A percentile compares a stretch with the other conserved stretches of the same genome.
These are phyloP conservation scores for Philotrypesis tridentata DNA, from an alignment of 1,140 invertebrate species.

Conservation along the genomic window DNA sequence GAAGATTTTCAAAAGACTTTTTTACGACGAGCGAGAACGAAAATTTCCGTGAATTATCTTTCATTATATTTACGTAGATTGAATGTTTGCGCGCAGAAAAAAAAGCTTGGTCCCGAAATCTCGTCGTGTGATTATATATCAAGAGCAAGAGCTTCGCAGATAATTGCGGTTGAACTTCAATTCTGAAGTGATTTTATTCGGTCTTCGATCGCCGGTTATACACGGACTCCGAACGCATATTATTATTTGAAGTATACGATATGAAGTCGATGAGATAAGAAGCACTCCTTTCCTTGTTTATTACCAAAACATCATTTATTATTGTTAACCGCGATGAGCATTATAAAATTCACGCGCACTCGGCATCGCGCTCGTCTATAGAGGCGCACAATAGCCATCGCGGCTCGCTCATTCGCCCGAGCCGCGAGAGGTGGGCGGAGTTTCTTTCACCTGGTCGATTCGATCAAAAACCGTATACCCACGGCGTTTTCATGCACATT, in stretches of 20 bases:
- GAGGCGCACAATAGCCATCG: slow-evolving; percentile 41
- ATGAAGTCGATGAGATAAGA: slow-evolving; percentile 4
- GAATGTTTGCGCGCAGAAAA: not conserved
- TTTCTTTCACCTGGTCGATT: slow-evolving; percentile 44
- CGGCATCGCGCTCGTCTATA: not conserved
- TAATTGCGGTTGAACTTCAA: slow-evolving; percentile 12
- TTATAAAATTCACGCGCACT: slow-evolving; percentile 14
- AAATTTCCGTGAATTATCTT: not conserved
- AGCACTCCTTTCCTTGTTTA: not conserved
- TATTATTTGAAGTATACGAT: not conserved
- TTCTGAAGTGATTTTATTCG: not conserved
- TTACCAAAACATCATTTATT: not conserved
- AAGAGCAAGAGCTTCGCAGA: not conserved
- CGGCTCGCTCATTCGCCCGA: slow-evolving; percentile 32
- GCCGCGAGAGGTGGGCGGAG: slow-evolving; percentile 43
- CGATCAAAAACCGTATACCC: slow-evolving; percentile 21
- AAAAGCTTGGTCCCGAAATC: not conserved
- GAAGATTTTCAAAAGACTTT: not conserved
- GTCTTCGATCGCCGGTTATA: slow-evolving; percentile 13
- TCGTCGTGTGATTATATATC: slow-evolving; percentile 12
- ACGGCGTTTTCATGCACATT: not conserved
- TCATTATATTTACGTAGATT: not conserved
- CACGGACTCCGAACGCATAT: not conserved
- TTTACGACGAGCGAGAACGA: not conserved
- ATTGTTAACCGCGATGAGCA: not conserved